Percentiles rank a stretch among this genome's conserved stretches.
Conservation (phyloP, 2,797 vertebrate species). For the Diplodus puntazzo region DNA sequence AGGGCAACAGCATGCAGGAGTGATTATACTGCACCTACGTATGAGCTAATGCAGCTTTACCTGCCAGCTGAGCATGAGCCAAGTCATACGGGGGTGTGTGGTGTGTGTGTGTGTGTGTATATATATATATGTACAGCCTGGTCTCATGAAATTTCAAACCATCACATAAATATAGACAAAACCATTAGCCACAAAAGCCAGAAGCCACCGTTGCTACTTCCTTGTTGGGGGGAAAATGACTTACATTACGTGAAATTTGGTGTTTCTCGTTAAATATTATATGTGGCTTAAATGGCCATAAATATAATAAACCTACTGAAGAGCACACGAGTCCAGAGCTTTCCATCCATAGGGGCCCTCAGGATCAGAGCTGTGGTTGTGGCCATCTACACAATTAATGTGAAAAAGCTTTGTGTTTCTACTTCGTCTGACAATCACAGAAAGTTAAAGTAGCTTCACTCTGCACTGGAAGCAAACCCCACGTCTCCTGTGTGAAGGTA, state of each 20-base stretch:
- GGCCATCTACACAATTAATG: too few species aligned
- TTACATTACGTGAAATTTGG: neutral
- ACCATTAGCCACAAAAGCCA: neutral
- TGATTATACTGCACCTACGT: conserved; percentile 18
- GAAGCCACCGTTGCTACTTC: neutral
- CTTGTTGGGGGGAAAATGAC: neutral
- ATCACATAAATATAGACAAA: neutral
- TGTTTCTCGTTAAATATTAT: neutral
- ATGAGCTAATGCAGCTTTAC: conserved; percentile 36
- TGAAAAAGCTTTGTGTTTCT: too few species aligned
- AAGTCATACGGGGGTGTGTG: conserved; percentile 1
- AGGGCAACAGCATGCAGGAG: conserved; percentile 45
- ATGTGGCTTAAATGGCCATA: neutral
- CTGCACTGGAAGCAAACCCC: too few species aligned
- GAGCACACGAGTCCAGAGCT: neutral
- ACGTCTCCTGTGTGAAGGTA: too few species aligned
- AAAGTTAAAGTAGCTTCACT: too few species aligned
- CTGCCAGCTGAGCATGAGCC: conserved; percentile 29
- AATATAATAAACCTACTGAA: neutral
- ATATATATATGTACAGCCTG: neutral
- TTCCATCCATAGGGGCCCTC: neutral
- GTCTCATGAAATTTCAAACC: neutral
- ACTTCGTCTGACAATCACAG: too few species aligned
- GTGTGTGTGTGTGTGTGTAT: conserved; percentile 13
- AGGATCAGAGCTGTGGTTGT: neutral